Conservation (phyloP, 1,140 invertebrate genomes). For the Acromyrmex heyeri region DNA sequence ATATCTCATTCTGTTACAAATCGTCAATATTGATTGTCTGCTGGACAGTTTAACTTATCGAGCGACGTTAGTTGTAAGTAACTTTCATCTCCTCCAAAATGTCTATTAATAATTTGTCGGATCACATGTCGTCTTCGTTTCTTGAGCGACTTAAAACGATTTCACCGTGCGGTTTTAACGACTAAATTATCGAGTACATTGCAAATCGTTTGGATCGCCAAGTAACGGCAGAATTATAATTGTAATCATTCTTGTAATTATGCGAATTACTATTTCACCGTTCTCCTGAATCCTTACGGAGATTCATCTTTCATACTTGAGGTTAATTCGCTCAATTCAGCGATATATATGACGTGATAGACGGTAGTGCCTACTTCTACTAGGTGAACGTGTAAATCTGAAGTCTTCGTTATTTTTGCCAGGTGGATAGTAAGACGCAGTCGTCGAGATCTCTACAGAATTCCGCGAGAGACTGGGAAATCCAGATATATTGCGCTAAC, state of each 20-base stretch:
- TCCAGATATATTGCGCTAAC: conserved; percentile 10
- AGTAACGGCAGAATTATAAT: neutral
- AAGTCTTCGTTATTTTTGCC: neutral
- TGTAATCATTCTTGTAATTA: conserved; percentile 32
- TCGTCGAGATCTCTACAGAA: conserved; percentile 10
- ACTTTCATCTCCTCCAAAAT: neutral
- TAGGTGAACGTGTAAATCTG: neutral
- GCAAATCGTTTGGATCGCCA: neutral
- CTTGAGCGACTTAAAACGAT: conserved; percentile 4
- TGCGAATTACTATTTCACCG: neutral
- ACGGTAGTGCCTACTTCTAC: neutral
- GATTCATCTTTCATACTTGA: conserved; percentile 1
- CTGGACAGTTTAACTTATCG: conserved; percentile 3
- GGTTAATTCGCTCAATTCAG: conserved; percentile 45
- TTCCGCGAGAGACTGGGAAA: neutral
- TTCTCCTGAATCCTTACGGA: neutral
- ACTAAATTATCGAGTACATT: conserved; percentile 9
- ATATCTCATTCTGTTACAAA: conserved; percentile 1
- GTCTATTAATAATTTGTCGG: conserved; percentile 4
- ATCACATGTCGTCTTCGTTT: neutral
- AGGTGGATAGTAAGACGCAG: neutral
- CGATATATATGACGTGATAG: conserved; percentile 18
- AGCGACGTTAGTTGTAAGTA: neutral
- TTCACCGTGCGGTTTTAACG: neutral
- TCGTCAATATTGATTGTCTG: neutral